These are phyloP conservation scores for Drosophila meridiana DNA, from an alignment of 2,888 invertebrate genomes.

Conservation along the genomic window DNA sequence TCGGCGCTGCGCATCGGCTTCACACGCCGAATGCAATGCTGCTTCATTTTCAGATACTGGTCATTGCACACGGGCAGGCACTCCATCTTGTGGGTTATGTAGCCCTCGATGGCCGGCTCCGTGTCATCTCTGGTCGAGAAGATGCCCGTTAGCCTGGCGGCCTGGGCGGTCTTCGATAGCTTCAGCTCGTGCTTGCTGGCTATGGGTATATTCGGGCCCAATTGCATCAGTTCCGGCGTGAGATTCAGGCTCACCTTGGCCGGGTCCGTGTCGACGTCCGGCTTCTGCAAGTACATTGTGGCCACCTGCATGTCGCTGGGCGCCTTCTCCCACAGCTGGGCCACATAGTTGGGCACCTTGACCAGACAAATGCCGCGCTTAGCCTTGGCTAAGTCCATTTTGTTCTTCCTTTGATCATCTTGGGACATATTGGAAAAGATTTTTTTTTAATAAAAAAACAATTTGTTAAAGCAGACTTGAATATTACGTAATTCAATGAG, in stretches of 20 bases:
- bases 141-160: conserved; percentile 1
- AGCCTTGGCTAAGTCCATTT: conserved; percentile 16
- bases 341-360: conserved; percentile 40
- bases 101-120: conserved; percentile 19
- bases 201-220: conserved; percentile 1
- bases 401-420: conserved; percentile 8
- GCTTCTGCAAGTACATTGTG: conserved; percentile 18
- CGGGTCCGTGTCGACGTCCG: not conserved
- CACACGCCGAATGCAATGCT: not conserved
- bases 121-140: conserved; percentile 14
- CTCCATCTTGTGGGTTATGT: conserved; percentile 30
- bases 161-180: not conserved
- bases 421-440: conserved; percentile 12
- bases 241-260: conserved; percentile 21
- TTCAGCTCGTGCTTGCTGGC: conserved; percentile 29
- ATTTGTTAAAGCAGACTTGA: not conserved
- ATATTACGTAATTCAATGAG: too few relatives aligned
- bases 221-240: conserved; percentile 13
- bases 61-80: conserved; percentile 32
- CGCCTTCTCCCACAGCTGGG: conserved; percentile 25
- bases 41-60: conserved; percentile 32
- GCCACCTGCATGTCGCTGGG: conserved; percentile 37
- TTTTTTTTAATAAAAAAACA: not conserved
- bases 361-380: conserved; percentile 25
- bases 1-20: conserved; percentile 12